Evolutionary conservation across 2,113 vertebrate species (phyloP).

Genomic region (Melanerpes aurifrons): DNA sequence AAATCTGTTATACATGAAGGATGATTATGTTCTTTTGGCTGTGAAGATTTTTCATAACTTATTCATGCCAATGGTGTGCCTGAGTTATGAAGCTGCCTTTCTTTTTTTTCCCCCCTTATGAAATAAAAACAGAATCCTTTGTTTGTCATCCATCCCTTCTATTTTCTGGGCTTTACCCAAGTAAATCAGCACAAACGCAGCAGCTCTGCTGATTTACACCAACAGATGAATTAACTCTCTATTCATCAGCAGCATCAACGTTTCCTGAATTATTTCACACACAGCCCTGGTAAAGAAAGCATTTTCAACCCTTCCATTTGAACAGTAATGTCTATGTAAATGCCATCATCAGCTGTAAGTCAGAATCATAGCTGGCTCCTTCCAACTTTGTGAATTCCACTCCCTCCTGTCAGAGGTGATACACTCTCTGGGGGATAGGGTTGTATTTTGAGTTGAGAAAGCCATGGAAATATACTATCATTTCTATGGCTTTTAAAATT

Average conservation of each 20-base stretch:
- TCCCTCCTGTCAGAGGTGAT: neutral
- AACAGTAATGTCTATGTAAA: neutral
- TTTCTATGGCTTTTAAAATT: neutral
- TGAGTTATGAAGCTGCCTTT: constrained; percentile 50
- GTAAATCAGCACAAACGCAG: constrained; percentile 22
- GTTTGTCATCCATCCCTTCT: constrained; percentile 55
- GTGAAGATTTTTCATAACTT: constrained; percentile 79
- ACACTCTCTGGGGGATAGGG: neutral
- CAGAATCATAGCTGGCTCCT: neutral
- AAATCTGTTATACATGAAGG: constrained; percentile 83
- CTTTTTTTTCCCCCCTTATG: constrained; percentile 61
- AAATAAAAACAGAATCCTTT: constrained; percentile 73
- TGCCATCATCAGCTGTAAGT: neutral
- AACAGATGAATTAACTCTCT: neutral
- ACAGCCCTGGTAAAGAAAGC: neutral
- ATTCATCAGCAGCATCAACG: neutral
- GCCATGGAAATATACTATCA: neutral
- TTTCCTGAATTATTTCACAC: neutral
- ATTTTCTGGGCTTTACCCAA: neutral
- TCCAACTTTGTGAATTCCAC: neutral
- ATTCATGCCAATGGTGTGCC: constrained; percentile 76
- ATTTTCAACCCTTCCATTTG: neutral
- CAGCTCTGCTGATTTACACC: neutral
- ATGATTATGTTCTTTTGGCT: constrained; percentile 82
- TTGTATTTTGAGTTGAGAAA: neutral